Percentiles rank a stretch among this genome's conserved stretches.
phyloP scores from a whole-genome alignment of 2,888 invertebrate species.

The Lasius fuliginosus region DNA sequence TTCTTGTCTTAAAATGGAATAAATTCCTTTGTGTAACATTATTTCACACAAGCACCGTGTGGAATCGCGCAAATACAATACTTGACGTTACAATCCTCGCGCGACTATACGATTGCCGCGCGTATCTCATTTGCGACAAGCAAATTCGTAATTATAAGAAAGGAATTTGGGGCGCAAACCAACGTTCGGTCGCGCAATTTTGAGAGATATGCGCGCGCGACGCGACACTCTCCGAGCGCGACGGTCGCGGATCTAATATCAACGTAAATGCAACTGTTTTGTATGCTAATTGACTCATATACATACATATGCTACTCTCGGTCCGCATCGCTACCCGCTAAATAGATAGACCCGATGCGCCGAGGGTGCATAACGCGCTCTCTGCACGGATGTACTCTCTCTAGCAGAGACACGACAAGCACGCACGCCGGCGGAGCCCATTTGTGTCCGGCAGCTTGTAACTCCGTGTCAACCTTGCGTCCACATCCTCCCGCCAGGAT shows the following conservation, averaged over 20 bases:
- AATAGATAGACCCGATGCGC: constrained; percentile 75
- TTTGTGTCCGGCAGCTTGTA: constrained; percentile 65
- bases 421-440: constrained; percentile 56
- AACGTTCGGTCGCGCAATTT: constrained; percentile 56
- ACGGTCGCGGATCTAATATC: constrained; percentile 74
- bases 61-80: not conserved
- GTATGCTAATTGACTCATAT: constrained; percentile 82
- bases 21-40: not conserved
- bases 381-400: constrained; percentile 31
- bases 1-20: not conserved
- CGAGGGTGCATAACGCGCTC: constrained; percentile 45
- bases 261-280: constrained; percentile 80
- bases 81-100: not conserved
- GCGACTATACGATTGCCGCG: not conserved
- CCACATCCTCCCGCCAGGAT: constrained; percentile 51
- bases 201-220: constrained; percentile 63
- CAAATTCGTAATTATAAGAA: constrained; percentile 33
- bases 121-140: constrained; percentile 16
- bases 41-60: not conserved
- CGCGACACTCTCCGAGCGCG: constrained; percentile 48
- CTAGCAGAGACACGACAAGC: constrained; percentile 61
- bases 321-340: constrained; percentile 70
- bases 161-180: not conserved
- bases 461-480: constrained; percentile 61
- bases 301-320: constrained; percentile 74